phyloP scores from a whole-genome alignment of 2,888 invertebrate genomes.

The Lepeophtheirus nordmannii region DNA sequence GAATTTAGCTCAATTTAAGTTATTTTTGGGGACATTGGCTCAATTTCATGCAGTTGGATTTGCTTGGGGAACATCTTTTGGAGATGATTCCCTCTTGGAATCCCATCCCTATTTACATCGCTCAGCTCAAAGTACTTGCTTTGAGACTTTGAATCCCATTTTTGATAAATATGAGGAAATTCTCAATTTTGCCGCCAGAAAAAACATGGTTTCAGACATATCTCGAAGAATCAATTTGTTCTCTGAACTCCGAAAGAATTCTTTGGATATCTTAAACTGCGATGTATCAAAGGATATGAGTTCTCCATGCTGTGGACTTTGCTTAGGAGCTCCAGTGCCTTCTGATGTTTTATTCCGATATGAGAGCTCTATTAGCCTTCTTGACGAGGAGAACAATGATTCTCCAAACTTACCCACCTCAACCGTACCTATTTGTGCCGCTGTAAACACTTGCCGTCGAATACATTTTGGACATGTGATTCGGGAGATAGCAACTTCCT shows the following conservation, averaged over 20 bases:
- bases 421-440: slow-evolving; percentile 20
- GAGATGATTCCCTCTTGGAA: slow-evolving; percentile 18
- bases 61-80: slow-evolving; percentile 5
- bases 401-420: no score
- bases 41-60: slow-evolving; percentile 23
- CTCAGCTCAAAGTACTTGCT: background rate
- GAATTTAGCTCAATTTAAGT: slow-evolving; percentile 12
- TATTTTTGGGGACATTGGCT: slow-evolving; percentile 16
- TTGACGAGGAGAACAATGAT: no score
- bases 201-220: background rate
- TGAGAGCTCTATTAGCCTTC: background rate
- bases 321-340: slow-evolving; percentile 8
- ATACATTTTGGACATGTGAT: slow-evolving; percentile 10
- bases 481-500: slow-evolving; percentile 2
- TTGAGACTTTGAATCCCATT: background rate
- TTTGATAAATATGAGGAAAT: slow-evolving; percentile 1
- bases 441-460: slow-evolving; percentile 16
- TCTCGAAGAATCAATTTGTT: slow-evolving; percentile 2
- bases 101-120: slow-evolving; percentile 7
- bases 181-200: background rate
- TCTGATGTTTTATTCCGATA: slow-evolving; percentile 17
- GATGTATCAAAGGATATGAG: slow-evolving; percentile 4
- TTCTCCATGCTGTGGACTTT: slow-evolving; percentile 2
- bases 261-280: slow-evolving; percentile 1
- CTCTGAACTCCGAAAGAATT: background rate